phyloP scores from a whole-genome alignment of 2,797 vertebrate genomes.

The Scarus forsteni region DNA sequence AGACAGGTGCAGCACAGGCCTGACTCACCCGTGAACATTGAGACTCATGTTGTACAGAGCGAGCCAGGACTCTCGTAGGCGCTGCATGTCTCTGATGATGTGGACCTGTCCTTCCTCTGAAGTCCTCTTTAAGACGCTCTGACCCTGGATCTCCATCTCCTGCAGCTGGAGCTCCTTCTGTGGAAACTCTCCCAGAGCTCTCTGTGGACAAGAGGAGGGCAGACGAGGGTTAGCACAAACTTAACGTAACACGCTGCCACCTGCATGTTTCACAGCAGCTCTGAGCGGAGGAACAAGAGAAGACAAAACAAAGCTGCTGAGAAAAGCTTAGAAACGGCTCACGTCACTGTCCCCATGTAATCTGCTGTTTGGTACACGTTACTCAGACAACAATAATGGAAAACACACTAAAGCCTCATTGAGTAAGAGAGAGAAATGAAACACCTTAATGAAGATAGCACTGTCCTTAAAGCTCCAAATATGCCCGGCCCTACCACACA shows the following conservation, averaged over 20 bases:
- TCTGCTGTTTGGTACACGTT: too few species aligned
- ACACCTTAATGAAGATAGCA: too few species aligned
- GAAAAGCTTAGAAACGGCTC: neutral
- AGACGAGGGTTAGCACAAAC: neutral
- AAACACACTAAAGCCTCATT: too few species aligned
- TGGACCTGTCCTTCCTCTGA: slow-evolving; percentile 86
- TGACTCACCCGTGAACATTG: slow-evolving; percentile 78
- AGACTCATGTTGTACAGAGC: slow-evolving; percentile 80
- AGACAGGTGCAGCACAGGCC: too few species aligned
- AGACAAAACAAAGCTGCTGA: neutral
- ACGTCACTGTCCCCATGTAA: too few species aligned
- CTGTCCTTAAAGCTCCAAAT: too few species aligned
- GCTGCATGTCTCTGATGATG: slow-evolving; percentile 84
- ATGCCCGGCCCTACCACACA: too few species aligned
- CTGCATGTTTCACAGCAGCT: neutral
- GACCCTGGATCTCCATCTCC: slow-evolving; percentile 84
- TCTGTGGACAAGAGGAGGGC: slow-evolving; percentile 72
- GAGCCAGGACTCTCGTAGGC: slow-evolving; percentile 83
- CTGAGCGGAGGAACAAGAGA: neutral
- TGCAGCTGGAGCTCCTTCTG: slow-evolving; percentile 91
- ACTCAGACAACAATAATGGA: too few species aligned
- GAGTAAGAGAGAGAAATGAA: too few species aligned
- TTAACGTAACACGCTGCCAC: neutral
- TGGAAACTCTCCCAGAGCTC: slow-evolving; percentile 86
- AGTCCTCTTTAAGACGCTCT: slow-evolving; percentile 84